Conservation (phyloP, 2,113 vertebrate species). For the Heterochromis multidens region DNA sequence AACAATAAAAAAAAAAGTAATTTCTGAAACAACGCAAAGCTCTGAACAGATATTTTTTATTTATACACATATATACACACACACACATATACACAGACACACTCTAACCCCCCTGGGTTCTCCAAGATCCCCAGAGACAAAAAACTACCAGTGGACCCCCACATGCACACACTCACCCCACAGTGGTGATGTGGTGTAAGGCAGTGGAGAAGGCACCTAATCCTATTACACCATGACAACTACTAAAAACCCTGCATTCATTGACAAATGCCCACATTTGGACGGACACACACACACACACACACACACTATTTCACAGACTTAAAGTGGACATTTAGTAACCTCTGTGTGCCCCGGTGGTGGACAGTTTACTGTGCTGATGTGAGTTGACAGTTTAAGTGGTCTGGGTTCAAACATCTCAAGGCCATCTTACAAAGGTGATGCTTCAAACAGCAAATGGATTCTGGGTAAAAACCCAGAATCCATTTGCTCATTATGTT, state of each 20-base stretch:
- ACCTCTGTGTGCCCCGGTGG: slow-evolving; percentile 26
- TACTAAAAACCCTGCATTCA: slow-evolving; percentile 58
- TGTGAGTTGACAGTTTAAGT: slow-evolving; percentile 44
- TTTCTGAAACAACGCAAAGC: not conserved
- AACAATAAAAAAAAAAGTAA: not conserved
- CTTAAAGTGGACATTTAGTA: slow-evolving; percentile 38
- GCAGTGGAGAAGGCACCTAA: slow-evolving; percentile 45
- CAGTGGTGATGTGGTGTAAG: slow-evolving; percentile 26
- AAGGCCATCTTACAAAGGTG: slow-evolving; percentile 19
- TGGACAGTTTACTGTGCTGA: slow-evolving; percentile 32
- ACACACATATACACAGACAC: not conserved
- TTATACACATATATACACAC: too few species aligned
- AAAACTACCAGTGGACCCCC: not conserved
- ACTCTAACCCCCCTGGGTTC: not conserved
- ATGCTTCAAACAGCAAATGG: slow-evolving; percentile 44
- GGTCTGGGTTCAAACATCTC: slow-evolving; percentile 49
- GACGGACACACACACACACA: not conserved
- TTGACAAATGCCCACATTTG: not conserved
- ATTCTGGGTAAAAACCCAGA: slow-evolving; percentile 1
- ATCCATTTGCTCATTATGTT: slow-evolving; percentile 39
- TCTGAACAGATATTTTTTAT: not conserved
- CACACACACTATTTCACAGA: not conserved
- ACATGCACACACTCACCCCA: not conserved
- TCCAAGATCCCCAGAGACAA: slow-evolving; percentile 1
- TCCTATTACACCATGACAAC: slow-evolving; percentile 70